These are phyloP conservation scores for Galaxea fascicularis DNA, from an alignment of 92 coral and sea anemone genomes.

Conservation along the genomic window DNA sequence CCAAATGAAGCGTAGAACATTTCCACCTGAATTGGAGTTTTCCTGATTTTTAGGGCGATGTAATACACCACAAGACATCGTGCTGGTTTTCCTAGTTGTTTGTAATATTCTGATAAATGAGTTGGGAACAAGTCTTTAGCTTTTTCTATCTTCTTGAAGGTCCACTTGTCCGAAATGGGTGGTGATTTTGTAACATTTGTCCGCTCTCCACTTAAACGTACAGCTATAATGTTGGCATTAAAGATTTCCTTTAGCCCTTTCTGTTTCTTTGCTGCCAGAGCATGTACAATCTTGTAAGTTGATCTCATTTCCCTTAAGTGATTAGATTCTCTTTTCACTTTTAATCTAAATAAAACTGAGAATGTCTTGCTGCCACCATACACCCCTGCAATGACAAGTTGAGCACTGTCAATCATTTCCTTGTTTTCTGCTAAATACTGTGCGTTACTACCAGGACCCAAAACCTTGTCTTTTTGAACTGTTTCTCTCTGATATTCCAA, in stretches of 20 bases:
- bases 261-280: constrained; percentile 48
- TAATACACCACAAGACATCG: constrained; percentile 78
- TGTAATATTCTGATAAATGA: constrained; percentile 72
- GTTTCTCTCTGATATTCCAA: constrained; percentile 48
- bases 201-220: constrained; percentile 46
- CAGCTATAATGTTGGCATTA: constrained; percentile 56
- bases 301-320: constrained; percentile 41
- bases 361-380: constrained; percentile 29
- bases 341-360: constrained; percentile 64
- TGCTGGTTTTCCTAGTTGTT: constrained; percentile 49
- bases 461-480: background rate
- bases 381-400: constrained; percentile 31
- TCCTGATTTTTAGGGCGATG: constrained; percentile 63
- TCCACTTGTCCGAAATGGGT: constrained; percentile 27
- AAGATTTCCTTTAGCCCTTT: constrained; percentile 57
- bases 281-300: constrained; percentile 63
- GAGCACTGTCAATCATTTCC: constrained; percentile 18
- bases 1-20: constrained; percentile 59
- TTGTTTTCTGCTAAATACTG: constrained; percentile 5
- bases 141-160: constrained; percentile 36
- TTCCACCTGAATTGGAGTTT: constrained; percentile 67
- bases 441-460: constrained; percentile 2
- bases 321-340: constrained; percentile 52
- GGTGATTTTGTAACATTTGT: constrained; percentile 6
- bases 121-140: constrained; percentile 70